Evolutionary conservation across 2,113 vertebrate species (phyloP).

Genomic region (Castor canadensis): DNA sequence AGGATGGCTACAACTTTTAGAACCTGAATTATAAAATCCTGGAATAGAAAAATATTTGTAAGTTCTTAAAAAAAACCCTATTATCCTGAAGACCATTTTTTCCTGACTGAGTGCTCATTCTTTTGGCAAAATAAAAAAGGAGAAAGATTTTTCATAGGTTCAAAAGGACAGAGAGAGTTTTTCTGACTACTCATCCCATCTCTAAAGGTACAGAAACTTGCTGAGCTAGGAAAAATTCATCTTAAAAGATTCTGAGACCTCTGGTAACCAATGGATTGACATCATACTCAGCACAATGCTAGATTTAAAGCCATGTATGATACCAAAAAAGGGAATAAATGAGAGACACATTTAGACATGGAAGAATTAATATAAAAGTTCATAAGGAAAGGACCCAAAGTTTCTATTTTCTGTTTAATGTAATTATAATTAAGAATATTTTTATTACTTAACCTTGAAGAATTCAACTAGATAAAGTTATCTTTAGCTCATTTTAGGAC

Average conservation of each 20-base stretch:
- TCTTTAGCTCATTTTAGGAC: slow-evolving; percentile 4
- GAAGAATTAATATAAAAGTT: neutral
- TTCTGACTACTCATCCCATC: neutral
- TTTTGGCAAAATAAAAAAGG: neutral
- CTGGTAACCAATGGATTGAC: neutral
- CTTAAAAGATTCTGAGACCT: neutral
- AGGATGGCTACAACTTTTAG: neutral
- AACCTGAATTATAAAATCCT: neutral
- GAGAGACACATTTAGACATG: neutral
- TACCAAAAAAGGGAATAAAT: neutral
- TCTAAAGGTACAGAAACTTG: neutral
- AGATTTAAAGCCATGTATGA: neutral
- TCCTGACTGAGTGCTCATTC: neutral
- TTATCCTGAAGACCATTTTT: neutral
- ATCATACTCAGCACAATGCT: neutral
- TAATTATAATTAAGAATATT: slow-evolving; percentile 1
- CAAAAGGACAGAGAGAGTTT: neutral
- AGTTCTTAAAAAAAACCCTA: neutral
- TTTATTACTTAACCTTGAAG: neutral
- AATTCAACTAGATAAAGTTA: slow-evolving; percentile 10
- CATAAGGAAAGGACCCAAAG: neutral
- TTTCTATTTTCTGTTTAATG: slow-evolving; percentile 9
- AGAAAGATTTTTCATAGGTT: neutral
- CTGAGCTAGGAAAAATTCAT: neutral
- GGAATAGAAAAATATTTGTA: neutral